These are phyloP conservation scores for Cataglyphis albicans DNA, from an alignment of 2,888 invertebrate species.

Conservation along the genomic window DNA sequence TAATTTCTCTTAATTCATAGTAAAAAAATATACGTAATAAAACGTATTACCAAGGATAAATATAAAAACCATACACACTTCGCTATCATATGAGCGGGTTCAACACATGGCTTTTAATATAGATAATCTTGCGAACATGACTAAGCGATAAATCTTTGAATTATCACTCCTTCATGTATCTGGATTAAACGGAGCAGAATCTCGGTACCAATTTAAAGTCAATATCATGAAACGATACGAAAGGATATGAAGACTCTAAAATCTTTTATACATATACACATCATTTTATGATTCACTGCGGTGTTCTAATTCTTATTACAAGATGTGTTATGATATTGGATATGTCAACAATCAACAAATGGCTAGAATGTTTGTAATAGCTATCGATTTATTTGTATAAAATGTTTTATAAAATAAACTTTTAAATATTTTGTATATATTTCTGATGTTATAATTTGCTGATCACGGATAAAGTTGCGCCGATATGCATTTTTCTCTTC, in stretches of 20 bases:
- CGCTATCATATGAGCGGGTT: conserved; percentile 28
- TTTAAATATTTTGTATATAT: background rate
- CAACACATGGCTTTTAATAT: conserved; percentile 68
- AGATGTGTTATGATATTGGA: background rate
- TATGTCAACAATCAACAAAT: background rate
- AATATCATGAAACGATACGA: background rate
- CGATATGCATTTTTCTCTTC: background rate
- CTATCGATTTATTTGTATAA: background rate
- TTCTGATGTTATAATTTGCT: background rate
- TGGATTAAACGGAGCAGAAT: conserved; percentile 50
- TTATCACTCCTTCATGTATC: conserved; percentile 53
- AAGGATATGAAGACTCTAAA: background rate
- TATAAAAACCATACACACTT: background rate
- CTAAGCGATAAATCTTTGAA: conserved; percentile 61
- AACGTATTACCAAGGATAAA: conserved; percentile 9
- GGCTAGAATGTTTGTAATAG: background rate
- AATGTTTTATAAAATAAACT: background rate
- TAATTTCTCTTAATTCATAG: background rate
- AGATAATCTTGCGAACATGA: conserved; percentile 63
- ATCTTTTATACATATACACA: background rate
- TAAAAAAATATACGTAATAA: background rate
- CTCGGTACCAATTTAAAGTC: conserved; percentile 29
- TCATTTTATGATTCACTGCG: background rate
- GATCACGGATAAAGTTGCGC: background rate
- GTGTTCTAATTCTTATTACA: background rate